phyloP scores from a whole-genome alignment of 2,113 vertebrate species.

The Oncorhynchus keta region DNA sequence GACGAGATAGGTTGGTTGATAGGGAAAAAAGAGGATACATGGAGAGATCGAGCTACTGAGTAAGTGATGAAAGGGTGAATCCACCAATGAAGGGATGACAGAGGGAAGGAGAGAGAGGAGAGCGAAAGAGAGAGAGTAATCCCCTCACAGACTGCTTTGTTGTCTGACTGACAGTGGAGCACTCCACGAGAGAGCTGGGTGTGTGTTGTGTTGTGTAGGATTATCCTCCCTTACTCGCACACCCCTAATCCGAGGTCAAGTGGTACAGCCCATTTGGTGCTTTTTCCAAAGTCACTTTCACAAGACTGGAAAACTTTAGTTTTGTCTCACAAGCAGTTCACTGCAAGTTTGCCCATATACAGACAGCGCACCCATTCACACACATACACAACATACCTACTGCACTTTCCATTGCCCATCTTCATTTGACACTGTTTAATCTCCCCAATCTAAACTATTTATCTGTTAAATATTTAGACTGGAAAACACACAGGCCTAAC shows the following conservation, averaged over 20 bases:
- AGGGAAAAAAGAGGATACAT: conserved; percentile 7
- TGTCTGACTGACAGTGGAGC: conserved; percentile 39
- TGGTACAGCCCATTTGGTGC: conserved; percentile 37
- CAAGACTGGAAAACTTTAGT: conserved; percentile 3
- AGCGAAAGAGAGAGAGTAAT: conserved; percentile 26
- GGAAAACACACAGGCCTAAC: neutral
- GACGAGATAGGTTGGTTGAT: conserved; percentile 10
- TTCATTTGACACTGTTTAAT: conserved; percentile 2
- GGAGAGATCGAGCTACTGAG: conserved; percentile 4
- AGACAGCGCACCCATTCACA: neutral
- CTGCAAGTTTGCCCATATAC: neutral
- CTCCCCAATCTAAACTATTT: neutral
- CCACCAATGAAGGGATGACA: conserved; percentile 5
- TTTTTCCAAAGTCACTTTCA: conserved; percentile 36
- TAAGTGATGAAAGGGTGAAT: neutral
- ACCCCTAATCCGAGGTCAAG: conserved; percentile 48
- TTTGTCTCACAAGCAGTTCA: neutral
- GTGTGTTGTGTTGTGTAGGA: conserved; percentile 25
- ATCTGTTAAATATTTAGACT: conserved; percentile 2
- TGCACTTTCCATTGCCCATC: neutral
- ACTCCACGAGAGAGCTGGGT: conserved; percentile 42
- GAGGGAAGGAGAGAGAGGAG: conserved; percentile 13
- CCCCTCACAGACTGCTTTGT: conserved; percentile 42
- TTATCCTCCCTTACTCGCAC: conserved; percentile 34
- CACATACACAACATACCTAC: neutral